Conservation (phyloP, 92 coral and sea anemone genomes). For the Muricea muricata region DNA sequence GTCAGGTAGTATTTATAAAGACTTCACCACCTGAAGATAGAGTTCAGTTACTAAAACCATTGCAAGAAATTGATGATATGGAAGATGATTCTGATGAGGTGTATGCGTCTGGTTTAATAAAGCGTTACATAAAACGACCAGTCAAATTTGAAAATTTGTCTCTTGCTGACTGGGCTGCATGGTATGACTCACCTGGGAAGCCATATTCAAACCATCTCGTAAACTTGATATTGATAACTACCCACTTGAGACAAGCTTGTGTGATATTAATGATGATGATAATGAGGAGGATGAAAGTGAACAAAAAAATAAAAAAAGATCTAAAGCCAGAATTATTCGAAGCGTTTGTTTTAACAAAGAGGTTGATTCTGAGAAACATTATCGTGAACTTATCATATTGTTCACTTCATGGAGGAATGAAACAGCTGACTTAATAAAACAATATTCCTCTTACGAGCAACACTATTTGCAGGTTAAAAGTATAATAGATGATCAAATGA, state of each 20-base stretch:
- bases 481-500: too few relatives aligned
- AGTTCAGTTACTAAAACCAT: conserved; percentile 1
- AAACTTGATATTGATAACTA: conserved; percentile 61
- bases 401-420: neutral
- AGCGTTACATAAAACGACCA: neutral
- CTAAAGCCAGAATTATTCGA: neutral
- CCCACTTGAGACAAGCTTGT: conserved; percentile 47
- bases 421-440: neutral
- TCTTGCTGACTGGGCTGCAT: conserved; percentile 60
- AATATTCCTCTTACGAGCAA: too few relatives aligned
- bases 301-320: neutral
- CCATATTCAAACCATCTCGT: conserved; percentile 58
- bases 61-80: conserved; percentile 20
- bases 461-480: too few relatives aligned
- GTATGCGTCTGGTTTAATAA: neutral
- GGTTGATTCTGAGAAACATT: neutral
- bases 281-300: neutral
- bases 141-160: conserved; percentile 1
- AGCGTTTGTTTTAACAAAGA: too few relatives aligned
- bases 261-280: conserved; percentile 36
- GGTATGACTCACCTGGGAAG: conserved; percentile 64
- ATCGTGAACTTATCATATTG: neutral
- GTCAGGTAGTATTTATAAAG: neutral
- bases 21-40: neutral
- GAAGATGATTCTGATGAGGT: neutral